These are phyloP conservation scores for Drosophila demipolita DNA, from an alignment of 2,888 invertebrate genomes.

Conservation along the genomic window DNA sequence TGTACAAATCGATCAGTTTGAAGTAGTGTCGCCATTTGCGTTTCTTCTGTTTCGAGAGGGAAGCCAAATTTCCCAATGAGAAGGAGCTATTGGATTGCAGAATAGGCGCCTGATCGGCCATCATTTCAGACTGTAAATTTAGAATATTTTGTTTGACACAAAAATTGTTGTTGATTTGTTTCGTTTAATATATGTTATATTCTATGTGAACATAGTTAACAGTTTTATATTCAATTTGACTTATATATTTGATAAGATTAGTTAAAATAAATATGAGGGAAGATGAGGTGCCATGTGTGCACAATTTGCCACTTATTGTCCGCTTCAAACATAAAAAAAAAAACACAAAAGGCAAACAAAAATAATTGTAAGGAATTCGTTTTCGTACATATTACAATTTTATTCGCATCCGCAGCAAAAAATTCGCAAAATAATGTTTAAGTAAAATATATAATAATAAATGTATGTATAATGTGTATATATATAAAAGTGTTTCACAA, in stretches of 20 bases:
- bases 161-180: neutral
- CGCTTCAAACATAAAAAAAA: slow-evolving; percentile 36
- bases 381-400: slow-evolving; percentile 62
- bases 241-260: slow-evolving; percentile 69
- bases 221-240: slow-evolving; percentile 27
- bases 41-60: neutral
- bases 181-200: slow-evolving; percentile 19
- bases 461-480: slow-evolving; percentile 33
- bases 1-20: slow-evolving; percentile 60
- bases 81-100: neutral
- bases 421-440: slow-evolving; percentile 55
- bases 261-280: slow-evolving; percentile 28
- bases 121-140: slow-evolving; percentile 21
- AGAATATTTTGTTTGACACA: neutral
- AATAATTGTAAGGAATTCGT: slow-evolving; percentile 18
- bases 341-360: slow-evolving; percentile 29
- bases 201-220: slow-evolving; percentile 41
- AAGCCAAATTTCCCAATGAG: neutral
- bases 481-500: slow-evolving; percentile 67
- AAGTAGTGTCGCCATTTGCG: slow-evolving; percentile 10
- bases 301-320: slow-evolving; percentile 59
- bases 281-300: slow-evolving; percentile 4
- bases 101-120: neutral
- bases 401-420: slow-evolving; percentile 70
- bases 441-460: slow-evolving; percentile 52